A percentile compares a stretch with the other conserved stretches of the same genome.
Evolutionary conservation across 2,888 invertebrate species (phyloP).

Genomic region (Enchytraeus crypticus): DNA sequence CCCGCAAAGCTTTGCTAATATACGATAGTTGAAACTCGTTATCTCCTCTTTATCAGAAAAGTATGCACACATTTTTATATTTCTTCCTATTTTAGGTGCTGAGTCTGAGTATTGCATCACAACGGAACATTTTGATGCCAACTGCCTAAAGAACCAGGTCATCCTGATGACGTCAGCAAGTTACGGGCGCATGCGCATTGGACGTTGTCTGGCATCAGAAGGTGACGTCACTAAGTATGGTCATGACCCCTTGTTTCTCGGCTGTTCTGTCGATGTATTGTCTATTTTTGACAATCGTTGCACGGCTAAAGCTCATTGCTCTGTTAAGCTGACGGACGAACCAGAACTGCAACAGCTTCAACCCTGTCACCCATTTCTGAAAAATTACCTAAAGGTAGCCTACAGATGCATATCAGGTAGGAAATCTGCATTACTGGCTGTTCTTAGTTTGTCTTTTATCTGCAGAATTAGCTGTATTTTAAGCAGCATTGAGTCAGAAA

Average conservation of each 20-base stretch:
- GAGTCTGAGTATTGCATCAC: no score
- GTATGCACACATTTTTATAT: no score
- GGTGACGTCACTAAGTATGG: no score
- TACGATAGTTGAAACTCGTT: no score
- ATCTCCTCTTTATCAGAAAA: no score
- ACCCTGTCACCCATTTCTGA: background rate
- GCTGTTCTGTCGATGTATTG: conserved; percentile 9
- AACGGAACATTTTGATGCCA: background rate
- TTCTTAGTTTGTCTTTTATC: no score
- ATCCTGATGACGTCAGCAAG: background rate
- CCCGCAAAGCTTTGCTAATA: no score
- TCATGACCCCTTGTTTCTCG: conserved; percentile 1
- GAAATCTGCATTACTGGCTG: no score
- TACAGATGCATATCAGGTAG: background rate
- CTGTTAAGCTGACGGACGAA: background rate
- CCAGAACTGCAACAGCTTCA: background rate
- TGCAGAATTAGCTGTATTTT: no score
- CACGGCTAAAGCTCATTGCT: conserved; percentile 1
- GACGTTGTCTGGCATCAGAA: background rate
- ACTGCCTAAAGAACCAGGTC: background rate
- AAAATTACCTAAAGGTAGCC: background rate
- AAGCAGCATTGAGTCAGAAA: no score
- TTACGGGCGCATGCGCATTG: background rate
- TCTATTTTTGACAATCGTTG: conserved; percentile 4
- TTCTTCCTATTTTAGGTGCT: no score